Conservation (phyloP, 2,888 invertebrate genomes). For the Pteria penguin region DNA sequence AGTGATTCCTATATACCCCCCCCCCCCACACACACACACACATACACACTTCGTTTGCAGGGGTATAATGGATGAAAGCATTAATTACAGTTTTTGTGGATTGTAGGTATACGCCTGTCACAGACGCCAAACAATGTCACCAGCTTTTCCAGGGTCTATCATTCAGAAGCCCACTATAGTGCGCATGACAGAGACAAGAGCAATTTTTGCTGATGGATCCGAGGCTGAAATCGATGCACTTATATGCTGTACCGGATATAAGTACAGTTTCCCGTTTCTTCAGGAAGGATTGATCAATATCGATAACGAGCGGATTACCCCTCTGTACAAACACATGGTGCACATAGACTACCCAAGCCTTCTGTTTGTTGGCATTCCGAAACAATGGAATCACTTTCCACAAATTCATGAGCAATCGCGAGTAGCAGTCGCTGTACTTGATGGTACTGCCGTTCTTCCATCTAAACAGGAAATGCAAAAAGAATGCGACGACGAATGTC, state of each 20-base stretch:
- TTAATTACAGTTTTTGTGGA: too few relatives aligned
- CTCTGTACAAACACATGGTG: constrained; percentile 91
- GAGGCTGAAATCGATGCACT: constrained; percentile 84
- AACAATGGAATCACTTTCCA: constrained; percentile 90
- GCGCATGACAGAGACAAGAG: constrained; percentile 34
- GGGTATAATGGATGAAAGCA: too few relatives aligned
- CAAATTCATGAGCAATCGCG: constrained; percentile 85
- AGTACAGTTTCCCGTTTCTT: constrained; percentile 89
- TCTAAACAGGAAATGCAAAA: constrained; percentile 85
- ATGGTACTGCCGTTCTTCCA: constrained; percentile 85
- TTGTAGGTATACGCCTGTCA: constrained; percentile 72
- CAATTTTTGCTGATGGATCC: constrained; percentile 83
- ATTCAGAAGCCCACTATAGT: constrained; percentile 66
- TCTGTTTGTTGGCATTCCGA: constrained; percentile 90
- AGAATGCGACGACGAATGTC: constrained; percentile 84
- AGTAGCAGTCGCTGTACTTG: constrained; percentile 83
- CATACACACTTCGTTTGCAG: too few relatives aligned
- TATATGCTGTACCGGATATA: constrained; percentile 88
- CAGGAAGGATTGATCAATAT: constrained; percentile 86
- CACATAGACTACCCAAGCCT: constrained; percentile 89
- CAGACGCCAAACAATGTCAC: constrained; percentile 49
- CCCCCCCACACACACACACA: too few relatives aligned
- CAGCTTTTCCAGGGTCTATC: constrained; percentile 59
- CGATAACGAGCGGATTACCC: constrained; percentile 88
- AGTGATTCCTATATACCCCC: too few relatives aligned